phyloP scores from a whole-genome alignment of 2,113 vertebrate species.

The Dipodomys stephensi region DNA sequence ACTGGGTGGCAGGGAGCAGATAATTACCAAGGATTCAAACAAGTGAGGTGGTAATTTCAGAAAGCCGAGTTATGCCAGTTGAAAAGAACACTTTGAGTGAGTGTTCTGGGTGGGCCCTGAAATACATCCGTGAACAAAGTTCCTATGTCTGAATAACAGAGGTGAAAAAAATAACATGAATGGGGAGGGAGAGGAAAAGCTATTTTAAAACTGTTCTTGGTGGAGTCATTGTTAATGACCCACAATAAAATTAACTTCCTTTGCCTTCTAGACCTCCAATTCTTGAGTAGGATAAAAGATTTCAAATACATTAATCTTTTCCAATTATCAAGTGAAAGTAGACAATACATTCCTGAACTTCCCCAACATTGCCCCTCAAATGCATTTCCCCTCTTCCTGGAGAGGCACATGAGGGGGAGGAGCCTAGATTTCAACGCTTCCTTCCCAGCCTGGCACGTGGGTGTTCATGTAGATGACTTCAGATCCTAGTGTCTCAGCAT shows the following conservation, averaged over 20 bases:
- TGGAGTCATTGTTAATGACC: background rate
- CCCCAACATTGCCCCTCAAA: background rate
- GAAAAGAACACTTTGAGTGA: no score
- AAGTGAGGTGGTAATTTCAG: no score
- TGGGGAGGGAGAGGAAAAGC: background rate
- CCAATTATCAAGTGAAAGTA: background rate
- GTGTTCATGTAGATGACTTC: background rate
- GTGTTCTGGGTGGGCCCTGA: no score
- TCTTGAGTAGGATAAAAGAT: background rate
- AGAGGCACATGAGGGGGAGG: background rate
- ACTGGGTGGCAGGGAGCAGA: no score
- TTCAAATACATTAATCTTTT: constrained; percentile 24
- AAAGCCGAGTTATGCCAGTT: no score
- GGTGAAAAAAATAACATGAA: constrained; percentile 15
- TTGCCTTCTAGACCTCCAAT: background rate
- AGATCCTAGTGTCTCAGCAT: background rate
- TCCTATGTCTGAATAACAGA: background rate
- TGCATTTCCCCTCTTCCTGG: background rate
- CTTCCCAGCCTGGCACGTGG: no score
- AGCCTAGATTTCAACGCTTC: background rate
- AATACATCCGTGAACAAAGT: no score
- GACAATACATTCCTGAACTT: background rate
- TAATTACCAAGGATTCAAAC: no score
- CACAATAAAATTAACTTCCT: constrained; percentile 1
- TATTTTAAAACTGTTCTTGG: background rate